Evolutionary conservation across 1,140 invertebrate genomes (phyloP), one percentile per base, ranked within the genome.

Genomic region (Gyrodactylus salaris): DNA sequence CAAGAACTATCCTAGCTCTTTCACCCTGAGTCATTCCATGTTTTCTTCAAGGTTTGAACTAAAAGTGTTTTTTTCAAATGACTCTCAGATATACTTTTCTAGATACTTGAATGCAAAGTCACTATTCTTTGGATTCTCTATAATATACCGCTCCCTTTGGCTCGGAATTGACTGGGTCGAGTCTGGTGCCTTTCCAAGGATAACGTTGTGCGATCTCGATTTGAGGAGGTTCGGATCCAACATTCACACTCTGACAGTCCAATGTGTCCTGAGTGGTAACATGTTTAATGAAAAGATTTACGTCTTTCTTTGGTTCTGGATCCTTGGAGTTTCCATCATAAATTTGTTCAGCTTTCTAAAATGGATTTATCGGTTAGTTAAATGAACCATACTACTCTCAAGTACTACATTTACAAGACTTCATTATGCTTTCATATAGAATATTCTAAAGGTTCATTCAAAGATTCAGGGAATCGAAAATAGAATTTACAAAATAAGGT

Each of bases 131-230:
- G 34, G 34, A 54, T 54, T 54, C 34, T 54, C 7, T 7, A 54
- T 54, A 16, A 7, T 54, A 7, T 54, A 54, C 34, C 7, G n/a
- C 7, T 7, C 7, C n/a, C n/a, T 54, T 16, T 54, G 34, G 34
- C 7, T n/a, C 7, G 69, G 74, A n/a, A 20, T 21, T 34, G 22
- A 23, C 20, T 74, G 73, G 73, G 19, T n/a, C 1, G 69, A 73
- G 26, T 23, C 26, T 74, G 68, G 1, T 21, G 25, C 21, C 22
- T 77, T 77, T 73, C 77, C 77, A 1, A 72, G 74, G 22, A 74
- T 77, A 20, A 77, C 77, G 25, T 73, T 77, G 74, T 77, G 77
- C 68, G 77, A 78, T 27, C 75, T 77, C 27, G 70, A 78, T 26
- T 75, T 78, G 20, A 71, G 78, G 25, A 74, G 74, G 25, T 70